These are phyloP conservation scores for Caenorhabditis tropicalis DNA, from an alignment of 1,140 invertebrate species.

Conservation along the genomic window DNA sequence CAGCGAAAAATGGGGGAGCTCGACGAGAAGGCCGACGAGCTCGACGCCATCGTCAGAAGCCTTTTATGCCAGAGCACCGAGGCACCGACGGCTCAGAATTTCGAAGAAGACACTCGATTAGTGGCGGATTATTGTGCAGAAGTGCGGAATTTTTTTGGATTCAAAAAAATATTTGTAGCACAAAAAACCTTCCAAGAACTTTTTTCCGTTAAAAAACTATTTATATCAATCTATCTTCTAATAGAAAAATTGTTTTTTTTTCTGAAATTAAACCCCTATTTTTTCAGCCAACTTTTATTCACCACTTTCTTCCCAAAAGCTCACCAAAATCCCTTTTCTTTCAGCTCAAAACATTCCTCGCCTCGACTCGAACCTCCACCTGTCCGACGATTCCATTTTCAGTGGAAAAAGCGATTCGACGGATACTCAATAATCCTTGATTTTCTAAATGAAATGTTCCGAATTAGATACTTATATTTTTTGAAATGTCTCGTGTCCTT, in stretches of 20 bases:
- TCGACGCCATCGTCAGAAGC: background rate
- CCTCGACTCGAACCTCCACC: background rate
- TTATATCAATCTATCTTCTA: too few relatives aligned
- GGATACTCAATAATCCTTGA: constrained; percentile 2
- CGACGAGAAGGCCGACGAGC: background rate
- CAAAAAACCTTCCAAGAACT: too few relatives aligned
- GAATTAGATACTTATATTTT: background rate
- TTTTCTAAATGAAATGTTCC: background rate
- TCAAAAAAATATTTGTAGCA: too few relatives aligned
- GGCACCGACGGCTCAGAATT: background rate
- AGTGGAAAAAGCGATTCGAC: background rate
- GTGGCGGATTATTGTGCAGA: background rate
- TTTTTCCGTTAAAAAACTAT: too few relatives aligned
- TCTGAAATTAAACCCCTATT: too few relatives aligned
- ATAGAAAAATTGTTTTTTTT: too few relatives aligned
- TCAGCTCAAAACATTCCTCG: background rate
- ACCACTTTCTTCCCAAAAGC: too few relatives aligned
- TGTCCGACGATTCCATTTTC: background rate
- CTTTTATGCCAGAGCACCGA: background rate
- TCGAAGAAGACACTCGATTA: background rate
- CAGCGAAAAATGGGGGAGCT: background rate
- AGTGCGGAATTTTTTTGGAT: background rate
- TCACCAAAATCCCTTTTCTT: background rate
- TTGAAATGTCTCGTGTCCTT: background rate
- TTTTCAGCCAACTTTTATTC: too few relatives aligned